Conservation (phyloP, 2,113 vertebrate genomes). For the Lasiurus borealis region DNA sequence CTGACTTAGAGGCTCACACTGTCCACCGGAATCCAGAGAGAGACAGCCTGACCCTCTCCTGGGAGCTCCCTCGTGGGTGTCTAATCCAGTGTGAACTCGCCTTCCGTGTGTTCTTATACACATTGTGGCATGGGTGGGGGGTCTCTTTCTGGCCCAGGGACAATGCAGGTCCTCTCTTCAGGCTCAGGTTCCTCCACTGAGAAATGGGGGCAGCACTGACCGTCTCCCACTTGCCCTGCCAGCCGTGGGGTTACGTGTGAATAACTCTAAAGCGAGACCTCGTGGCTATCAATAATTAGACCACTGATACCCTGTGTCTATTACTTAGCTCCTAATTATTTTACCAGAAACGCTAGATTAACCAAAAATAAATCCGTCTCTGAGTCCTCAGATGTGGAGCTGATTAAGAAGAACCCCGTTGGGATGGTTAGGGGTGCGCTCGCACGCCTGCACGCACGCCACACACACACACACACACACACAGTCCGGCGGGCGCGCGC, state of each 20-base stretch:
- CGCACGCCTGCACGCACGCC: neutral
- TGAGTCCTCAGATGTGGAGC: constrained; percentile 67
- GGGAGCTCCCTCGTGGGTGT: no score
- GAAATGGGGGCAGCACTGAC: neutral
- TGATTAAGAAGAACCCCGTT: constrained; percentile 72
- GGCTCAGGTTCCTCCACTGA: neutral
- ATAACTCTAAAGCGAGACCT: constrained; percentile 40
- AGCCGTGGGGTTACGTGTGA: neutral
- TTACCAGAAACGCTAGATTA: constrained; percentile 75
- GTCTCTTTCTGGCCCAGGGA: neutral
- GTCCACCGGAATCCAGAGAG: neutral
- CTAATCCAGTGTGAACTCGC: neutral
- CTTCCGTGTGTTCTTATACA: neutral
- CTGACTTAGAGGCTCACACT: neutral
- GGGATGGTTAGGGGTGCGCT: neutral
- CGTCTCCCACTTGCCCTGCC: neutral
- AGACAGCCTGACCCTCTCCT: neutral
- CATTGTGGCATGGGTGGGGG: accelerated
- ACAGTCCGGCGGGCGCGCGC: neutral
- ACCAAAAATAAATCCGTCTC: constrained; percentile 68
- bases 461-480: no score
- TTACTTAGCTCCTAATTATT: constrained; percentile 80
- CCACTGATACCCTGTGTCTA: constrained; percentile 47
- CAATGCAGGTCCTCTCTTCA: neutral
- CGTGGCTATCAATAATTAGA: constrained; percentile 54